A percentile compares a stretch with the other conserved stretches of the same genome.
Conservation (phyloP, 2,797 vertebrate species). For the Gastrophryne carolinensis region DNA sequence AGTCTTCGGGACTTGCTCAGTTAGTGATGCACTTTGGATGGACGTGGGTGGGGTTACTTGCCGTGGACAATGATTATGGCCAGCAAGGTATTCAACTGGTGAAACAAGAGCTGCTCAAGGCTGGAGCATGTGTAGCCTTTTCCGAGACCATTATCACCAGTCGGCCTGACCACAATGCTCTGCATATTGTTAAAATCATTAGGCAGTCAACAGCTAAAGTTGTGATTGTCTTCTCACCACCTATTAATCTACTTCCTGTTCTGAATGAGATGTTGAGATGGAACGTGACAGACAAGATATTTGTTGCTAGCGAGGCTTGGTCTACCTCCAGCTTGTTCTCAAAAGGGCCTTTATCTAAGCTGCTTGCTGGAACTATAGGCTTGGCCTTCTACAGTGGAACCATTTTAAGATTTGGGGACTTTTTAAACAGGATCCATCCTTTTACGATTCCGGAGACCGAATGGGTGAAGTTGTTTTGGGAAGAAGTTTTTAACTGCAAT, state of each 20-base stretch:
- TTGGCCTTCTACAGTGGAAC: constrained; percentile 6
- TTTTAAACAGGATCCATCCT: constrained; percentile 17
- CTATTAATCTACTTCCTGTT: background rate
- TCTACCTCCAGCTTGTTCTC: background rate
- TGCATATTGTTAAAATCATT: background rate
- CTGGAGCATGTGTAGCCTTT: constrained; percentile 14
- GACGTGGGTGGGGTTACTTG: constrained; percentile 33
- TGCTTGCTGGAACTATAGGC: constrained; percentile 1
- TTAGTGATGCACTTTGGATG: constrained; percentile 22
- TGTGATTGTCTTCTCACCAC: constrained; percentile 6
- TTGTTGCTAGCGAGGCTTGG: constrained; percentile 36
- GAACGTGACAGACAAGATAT: constrained; percentile 2
- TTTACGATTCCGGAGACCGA: background rate
- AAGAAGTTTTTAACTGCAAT: background rate
- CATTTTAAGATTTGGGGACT: background rate
- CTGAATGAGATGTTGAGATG: background rate
- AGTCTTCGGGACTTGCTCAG: constrained; percentile 17
- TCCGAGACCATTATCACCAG: background rate
- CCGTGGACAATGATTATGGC: constrained; percentile 31
- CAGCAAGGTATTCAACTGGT: constrained; percentile 20
- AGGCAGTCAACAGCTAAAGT: constrained; percentile 1
- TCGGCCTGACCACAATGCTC: background rate
- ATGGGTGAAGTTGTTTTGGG: constrained; percentile 14
- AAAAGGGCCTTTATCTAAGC: background rate
- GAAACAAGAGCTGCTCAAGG: constrained; percentile 6